Evolutionary conservation across 2,888 invertebrate species (phyloP).

Genomic region (Yponomeuta cagnagella): DNA sequence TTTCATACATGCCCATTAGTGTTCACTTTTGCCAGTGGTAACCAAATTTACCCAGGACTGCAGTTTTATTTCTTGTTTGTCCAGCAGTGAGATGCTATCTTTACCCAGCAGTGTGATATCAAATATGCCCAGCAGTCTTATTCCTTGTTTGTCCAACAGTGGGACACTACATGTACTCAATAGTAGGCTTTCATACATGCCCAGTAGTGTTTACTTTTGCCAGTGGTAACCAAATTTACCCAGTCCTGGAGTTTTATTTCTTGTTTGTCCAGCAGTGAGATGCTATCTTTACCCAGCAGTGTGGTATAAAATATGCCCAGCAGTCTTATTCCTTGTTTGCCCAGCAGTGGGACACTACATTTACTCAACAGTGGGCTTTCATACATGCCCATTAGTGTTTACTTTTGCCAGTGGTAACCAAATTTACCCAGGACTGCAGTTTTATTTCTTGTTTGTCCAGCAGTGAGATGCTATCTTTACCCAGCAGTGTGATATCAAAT

Average conservation of each 20-base stretch:
- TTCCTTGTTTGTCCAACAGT: too few relatives aligned
- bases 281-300: background rate
- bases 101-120: background rate
- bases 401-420: too few relatives aligned
- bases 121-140: background rate
- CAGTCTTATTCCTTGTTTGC: background rate
- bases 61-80: background rate
- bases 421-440: too few relatives aligned
- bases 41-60: too few relatives aligned
- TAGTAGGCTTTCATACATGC: too few relatives aligned
- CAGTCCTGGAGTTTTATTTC: too few relatives aligned
- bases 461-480: background rate
- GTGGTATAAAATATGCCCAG: background rate
- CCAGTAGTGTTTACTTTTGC: too few relatives aligned
- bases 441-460: background rate
- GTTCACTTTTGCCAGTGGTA: too few relatives aligned
- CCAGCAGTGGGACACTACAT: background rate
- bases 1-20: too few relatives aligned
- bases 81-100: background rate
- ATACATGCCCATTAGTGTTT: background rate
- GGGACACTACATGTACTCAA: too few relatives aligned
- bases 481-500: background rate
- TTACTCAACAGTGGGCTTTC: background rate
- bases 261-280: background rate
- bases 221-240: too few relatives aligned